Conservation (phyloP, 2,888 invertebrate genomes). For the Latheticus oryzae region DNA sequence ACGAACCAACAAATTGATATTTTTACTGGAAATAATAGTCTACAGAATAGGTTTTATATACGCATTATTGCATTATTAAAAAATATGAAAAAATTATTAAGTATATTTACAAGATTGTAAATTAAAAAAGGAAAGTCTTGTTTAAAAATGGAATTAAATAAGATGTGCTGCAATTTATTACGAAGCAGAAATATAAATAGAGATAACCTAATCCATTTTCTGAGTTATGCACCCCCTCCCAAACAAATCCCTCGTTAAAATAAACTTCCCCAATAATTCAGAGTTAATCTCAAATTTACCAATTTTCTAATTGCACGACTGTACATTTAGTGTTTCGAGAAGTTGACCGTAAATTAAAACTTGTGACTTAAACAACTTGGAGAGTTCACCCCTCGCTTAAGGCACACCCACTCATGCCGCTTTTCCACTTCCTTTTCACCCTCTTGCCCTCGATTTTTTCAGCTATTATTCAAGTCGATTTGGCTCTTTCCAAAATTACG, state of each 20-base stretch:
- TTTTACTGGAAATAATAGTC: too few species aligned
- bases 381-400: constrained; percentile 40
- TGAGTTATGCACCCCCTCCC: too few species aligned
- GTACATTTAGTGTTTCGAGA: constrained; percentile 47
- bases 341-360: constrained; percentile 58
- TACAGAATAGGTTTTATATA: too few species aligned
- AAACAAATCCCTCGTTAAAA: constrained; percentile 15
- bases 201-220: too few species aligned
- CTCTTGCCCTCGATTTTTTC: constrained; percentile 36
- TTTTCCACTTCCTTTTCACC: constrained; percentile 27
- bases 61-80: too few species aligned
- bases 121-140: too few species aligned
- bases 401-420: constrained; percentile 40
- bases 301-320: constrained; percentile 54
- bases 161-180: too few species aligned
- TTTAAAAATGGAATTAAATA: too few species aligned
- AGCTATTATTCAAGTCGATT: constrained; percentile 27
- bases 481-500: constrained; percentile 48
- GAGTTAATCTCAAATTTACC: constrained; percentile 40
- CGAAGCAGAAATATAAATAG: too few species aligned
- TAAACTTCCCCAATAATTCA: constrained; percentile 31
- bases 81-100: too few species aligned
- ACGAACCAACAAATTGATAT: constrained; percentile 19
- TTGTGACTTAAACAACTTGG: constrained; percentile 54
- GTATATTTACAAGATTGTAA: too few species aligned